phyloP scores from a whole-genome alignment of 2,113 vertebrate genomes.

The Dolichotis patagonum region DNA sequence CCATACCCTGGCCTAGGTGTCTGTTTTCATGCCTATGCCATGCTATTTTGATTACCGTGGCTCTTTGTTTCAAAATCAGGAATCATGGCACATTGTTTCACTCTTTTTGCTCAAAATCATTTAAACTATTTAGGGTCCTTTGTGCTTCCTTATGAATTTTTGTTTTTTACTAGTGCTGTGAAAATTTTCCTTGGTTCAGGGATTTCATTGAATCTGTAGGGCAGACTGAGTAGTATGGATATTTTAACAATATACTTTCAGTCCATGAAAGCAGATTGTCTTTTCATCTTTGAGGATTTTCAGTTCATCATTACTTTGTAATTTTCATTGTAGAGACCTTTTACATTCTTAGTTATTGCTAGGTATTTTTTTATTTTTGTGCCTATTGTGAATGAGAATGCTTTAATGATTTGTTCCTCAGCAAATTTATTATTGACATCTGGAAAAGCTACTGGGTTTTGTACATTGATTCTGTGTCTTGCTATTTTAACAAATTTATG shows the following conservation, averaged over 20 bases:
- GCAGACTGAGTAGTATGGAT: neutral
- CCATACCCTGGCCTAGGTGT: neutral
- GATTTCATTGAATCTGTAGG: neutral
- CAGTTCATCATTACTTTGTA: neutral
- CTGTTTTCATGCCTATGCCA: too few relatives aligned
- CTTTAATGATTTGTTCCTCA: neutral
- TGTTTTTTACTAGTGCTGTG: neutral
- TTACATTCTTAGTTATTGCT: neutral
- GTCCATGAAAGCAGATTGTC: neutral
- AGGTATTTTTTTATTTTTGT: neutral
- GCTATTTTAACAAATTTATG: neutral
- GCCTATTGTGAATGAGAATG: neutral
- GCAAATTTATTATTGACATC: neutral
- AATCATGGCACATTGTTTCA: neutral
- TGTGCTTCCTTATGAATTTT: neutral
- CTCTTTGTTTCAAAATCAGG: neutral
- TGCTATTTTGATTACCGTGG: neutral
- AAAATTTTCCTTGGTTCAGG: neutral
- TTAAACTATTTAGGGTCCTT: neutral
- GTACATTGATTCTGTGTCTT: neutral
- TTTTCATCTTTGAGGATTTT: neutral
- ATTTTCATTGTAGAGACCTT: neutral
- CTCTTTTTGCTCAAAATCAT: neutral
- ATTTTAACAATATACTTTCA: neutral
- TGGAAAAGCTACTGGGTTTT: neutral